phyloP scores from a whole-genome alignment of 2,113 vertebrate genomes.

The Syngnathus scovelli region DNA sequence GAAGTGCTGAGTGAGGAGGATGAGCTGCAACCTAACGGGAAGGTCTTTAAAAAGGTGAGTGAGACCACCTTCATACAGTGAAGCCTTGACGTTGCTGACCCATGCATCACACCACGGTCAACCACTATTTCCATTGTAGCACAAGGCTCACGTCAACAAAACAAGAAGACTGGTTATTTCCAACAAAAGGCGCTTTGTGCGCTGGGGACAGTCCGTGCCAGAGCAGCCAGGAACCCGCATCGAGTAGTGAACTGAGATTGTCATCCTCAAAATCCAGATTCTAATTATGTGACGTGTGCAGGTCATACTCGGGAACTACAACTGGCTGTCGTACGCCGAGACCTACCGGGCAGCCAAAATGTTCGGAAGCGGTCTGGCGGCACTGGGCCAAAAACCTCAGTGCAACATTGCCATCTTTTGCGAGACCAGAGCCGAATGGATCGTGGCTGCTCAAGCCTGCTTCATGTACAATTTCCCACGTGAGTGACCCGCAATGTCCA shows the following conservation, averaged over 20 bases:
- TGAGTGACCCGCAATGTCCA: slow-evolving; percentile 60
- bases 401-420: slow-evolving; percentile 95
- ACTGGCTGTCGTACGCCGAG: slow-evolving; percentile 89
- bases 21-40: slow-evolving; percentile 92
- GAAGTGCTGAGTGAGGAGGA: slow-evolving; percentile 94
- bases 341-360: slow-evolving; percentile 75
- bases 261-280: not conserved
- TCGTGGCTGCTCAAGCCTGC: slow-evolving; percentile 89
- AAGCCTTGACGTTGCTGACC: not conserved
- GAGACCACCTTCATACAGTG: slow-evolving; percentile 16
- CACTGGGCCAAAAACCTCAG: slow-evolving; percentile 84
- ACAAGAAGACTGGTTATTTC: not conserved
- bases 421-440: slow-evolving; percentile 94
- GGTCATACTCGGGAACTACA: slow-evolving; percentile 93
- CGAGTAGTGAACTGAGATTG: slow-evolving; percentile 1
- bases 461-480: slow-evolving; percentile 96
- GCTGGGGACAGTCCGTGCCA: not conserved
- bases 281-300: slow-evolving; percentile 41
- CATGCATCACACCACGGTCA: too few relatives aligned
- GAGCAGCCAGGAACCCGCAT: slow-evolving; percentile 23
- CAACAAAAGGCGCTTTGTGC: slow-evolving; percentile 1
- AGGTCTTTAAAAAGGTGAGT: slow-evolving; percentile 99
- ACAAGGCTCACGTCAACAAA: not conserved
- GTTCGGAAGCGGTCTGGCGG: slow-evolving; percentile 87
- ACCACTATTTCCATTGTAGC: not conserved